Evolutionary conservation across 1,140 invertebrate species (phyloP), one percentile per base, ranked within the genome.

Genomic region (Apis laboriosa): DNA sequence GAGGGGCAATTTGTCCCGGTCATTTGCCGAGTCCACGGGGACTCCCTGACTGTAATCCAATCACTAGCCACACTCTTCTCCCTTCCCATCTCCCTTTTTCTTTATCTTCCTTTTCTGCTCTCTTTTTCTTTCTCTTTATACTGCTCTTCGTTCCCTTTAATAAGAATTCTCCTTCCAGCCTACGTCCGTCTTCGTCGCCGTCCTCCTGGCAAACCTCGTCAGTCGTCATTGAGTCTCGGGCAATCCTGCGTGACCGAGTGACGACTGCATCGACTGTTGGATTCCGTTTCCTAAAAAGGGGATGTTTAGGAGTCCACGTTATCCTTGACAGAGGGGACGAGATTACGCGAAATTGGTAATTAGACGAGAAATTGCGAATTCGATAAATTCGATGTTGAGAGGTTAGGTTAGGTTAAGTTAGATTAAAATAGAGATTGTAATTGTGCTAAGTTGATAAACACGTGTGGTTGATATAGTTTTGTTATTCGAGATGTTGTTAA

Each of bases 1-100:
- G 88, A 94, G 92, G 93, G 93, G 92, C 94, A 94, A 94, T 94
- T 94, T 94, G 94, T 94, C 94, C 93, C 93, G 93, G 94, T 94
- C 94, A 94, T 94, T 94, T 94, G 93, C 91, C 91, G 91, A 92
- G 92, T 94, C 93, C 94, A 89, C 90, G 87, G 94, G 93, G 94
- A 94, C 93, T 93, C 90, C 91, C 93, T 93, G 92, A 93, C 93
- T 94, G 94, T 94, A 94, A 94, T 94, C 94, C 94, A 94, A 94
- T 94, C 93, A 94, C 94, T 92, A 92, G 93, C 92, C 92, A 91
- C 93, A 92, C 93, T 90, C 91, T 88, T 70, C 81, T 78, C 87
- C 87, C 81, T 87, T 86, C 86, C 79, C 78, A 77, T 83, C 78
- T 75, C 84, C 0, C 85, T 71, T 60, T 83, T 74, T 66, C 70